Base-by-base conservation (phyloP, 2,113 vertebrate genomes). In the Rhinoptilus africanus region DNA sequence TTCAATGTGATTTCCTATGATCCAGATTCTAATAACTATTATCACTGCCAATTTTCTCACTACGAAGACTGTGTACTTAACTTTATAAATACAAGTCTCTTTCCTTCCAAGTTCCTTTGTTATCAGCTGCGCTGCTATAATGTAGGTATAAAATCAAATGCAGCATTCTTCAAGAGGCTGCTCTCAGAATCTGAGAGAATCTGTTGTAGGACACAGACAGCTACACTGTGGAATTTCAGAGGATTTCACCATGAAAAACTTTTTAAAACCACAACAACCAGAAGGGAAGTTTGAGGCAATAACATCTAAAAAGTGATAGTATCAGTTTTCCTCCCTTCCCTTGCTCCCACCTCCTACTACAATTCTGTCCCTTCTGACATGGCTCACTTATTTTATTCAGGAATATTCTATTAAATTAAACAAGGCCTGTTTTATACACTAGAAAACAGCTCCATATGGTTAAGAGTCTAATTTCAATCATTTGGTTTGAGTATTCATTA, bases 361-460 rank as follows among this genome's bases (percentile, higher is more conserved):
- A n/a, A 67, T 89, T 80, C 73, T 87, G 68, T 21, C 43, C 39
- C 56, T 15, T 89, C 56, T 86, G 64, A 89, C 53, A 72, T 2
- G 10, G 39, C 24, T 86, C 60, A 53, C 76, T 88, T 94, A 53
- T 69, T 94, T 80, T 41, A 83, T 51, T 57, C 43, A 89, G 64
- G 74, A 86, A 48, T 79, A 94, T 28, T 18, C 59, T 66, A 30
- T n/a, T 76, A 90, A 69, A 59, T 86, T 88, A 87, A 92, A 88
- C 78, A 95, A 50, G 30, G 71, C 41, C 75, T 82, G 71, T 50
- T 97, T 96, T 66, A 89, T 79, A 79, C 26, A 41, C 81, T 41
- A 72, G 67, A 84, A 89, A 95, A 84, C 47, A 91, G 63, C 68
- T 81, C 89, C 91, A 86, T 89, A 93, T 79, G 85, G 74, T 82